Conservation (phyloP, 2,888 invertebrate genomes). For the Mimachlamys varia region DNA sequence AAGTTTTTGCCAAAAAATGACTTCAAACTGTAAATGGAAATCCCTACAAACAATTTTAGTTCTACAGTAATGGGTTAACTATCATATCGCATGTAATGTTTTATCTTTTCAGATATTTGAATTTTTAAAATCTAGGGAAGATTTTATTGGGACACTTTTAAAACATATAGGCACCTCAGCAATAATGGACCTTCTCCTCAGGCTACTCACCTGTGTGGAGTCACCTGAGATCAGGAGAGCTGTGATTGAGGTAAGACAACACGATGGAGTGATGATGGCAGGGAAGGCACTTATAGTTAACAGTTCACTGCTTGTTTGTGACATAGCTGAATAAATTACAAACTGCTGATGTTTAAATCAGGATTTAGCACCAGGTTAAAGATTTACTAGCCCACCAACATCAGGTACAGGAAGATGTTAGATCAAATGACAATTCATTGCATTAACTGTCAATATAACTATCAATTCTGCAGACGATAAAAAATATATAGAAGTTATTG, state of each 20-base stretch:
- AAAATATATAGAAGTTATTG: too few relatives aligned
- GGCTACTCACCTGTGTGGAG: constrained; percentile 85
- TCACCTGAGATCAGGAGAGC: constrained; percentile 88
- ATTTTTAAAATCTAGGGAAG: constrained; percentile 93
- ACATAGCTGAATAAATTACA: background rate
- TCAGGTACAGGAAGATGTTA: too few relatives aligned
- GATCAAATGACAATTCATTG: too few relatives aligned
- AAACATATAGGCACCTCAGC: constrained; percentile 96
- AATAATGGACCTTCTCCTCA: constrained; percentile 93
- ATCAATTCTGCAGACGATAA: too few relatives aligned
- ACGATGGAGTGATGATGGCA: background rate
- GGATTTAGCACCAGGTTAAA: background rate
- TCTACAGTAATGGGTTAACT: too few relatives aligned
- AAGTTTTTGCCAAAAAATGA: too few relatives aligned
- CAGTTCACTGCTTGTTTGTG: background rate
- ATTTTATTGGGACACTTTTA: constrained; percentile 93
- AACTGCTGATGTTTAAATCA: background rate
- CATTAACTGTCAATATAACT: too few relatives aligned
- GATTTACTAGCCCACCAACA: too few relatives aligned
- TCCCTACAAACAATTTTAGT: too few relatives aligned
- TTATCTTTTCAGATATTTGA: constrained; percentile 94
- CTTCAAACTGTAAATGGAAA: too few relatives aligned
- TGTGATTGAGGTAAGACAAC: constrained; percentile 81
- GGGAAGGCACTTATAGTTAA: background rate
- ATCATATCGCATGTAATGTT: too few relatives aligned